A percentile compares a stretch with the other conserved stretches of the same genome.
Conservation (phyloP, 2,797 vertebrate species). For the Argentina silus region DNA sequence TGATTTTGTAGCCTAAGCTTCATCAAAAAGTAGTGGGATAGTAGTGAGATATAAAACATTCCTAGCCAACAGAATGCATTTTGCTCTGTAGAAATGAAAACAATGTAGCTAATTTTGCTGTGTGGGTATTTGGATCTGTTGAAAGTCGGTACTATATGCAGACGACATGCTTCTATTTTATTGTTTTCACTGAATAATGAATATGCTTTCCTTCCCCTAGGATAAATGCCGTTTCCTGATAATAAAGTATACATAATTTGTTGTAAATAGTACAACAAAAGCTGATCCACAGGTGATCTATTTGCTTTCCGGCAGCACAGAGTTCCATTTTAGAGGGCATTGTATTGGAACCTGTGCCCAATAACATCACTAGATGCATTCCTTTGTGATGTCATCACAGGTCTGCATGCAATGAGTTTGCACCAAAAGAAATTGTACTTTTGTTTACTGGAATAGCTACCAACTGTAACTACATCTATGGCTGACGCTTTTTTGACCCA, state of each 20-base stretch:
- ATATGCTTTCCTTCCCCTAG: conserved; percentile 54
- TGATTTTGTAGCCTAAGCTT: conserved; percentile 37
- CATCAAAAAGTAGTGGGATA: conserved; percentile 18
- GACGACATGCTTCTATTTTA: conserved; percentile 30
- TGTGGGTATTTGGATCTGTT: conserved; percentile 36
- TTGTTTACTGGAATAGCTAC: conserved; percentile 52
- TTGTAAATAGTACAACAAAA: conserved; percentile 35
- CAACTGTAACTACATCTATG: conserved; percentile 36
- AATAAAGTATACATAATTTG: conserved; percentile 52
- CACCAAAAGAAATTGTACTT: conserved; percentile 55
- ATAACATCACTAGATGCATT: conserved; percentile 78
- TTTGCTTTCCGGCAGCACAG: conserved; percentile 61
- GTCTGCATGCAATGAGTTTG: conserved; percentile 69
- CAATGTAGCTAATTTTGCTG: conserved; percentile 6
- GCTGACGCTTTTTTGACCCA: conserved; percentile 25
- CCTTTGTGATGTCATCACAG: conserved; percentile 78
- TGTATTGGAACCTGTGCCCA: conserved; percentile 61
- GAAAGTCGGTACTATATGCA: conserved; percentile 28
- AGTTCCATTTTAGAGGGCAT: conserved; percentile 60
- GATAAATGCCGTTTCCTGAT: conserved; percentile 50
- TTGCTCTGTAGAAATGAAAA: conserved; percentile 28
- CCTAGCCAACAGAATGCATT: conserved; percentile 3
- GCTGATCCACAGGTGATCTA: conserved; percentile 40
- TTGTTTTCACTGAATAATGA: conserved; percentile 55
- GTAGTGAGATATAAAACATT: neutral